phyloP scores from a whole-genome alignment of 2,797 vertebrate genomes.

The Catostomus latipinnis region DNA sequence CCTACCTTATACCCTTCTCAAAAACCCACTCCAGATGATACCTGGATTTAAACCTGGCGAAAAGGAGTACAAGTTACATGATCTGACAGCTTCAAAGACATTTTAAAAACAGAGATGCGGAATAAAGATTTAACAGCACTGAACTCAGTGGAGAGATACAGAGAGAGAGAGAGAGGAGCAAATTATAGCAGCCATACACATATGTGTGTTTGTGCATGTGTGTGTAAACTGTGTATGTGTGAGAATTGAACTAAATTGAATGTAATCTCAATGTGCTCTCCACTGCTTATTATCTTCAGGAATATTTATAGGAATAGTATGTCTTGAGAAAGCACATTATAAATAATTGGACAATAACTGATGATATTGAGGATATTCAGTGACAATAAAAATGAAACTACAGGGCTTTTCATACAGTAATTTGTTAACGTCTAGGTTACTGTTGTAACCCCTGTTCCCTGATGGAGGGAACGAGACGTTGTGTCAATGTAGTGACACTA shows the following conservation, averaged over 20 bases:
- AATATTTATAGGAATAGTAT: not conserved
- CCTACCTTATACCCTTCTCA: conserved; percentile 55
- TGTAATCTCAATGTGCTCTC: conserved; percentile 11
- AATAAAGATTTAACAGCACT: not conserved
- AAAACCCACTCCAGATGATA: not conserved
- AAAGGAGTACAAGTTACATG: conserved; percentile 3
- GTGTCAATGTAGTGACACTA: too few species aligned
- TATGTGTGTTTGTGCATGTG: conserved; percentile 7
- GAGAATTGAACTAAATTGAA: conserved; percentile 24
- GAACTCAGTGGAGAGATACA: conserved; percentile 1
- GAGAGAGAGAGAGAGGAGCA: not conserved
- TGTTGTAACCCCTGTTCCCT: too few species aligned
- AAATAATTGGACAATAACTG: conserved; percentile 20
- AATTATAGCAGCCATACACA: not conserved
- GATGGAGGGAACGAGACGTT: too few species aligned
- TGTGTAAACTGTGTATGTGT: not conserved
- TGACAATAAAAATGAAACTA: too few species aligned
- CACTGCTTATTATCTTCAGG: conserved; percentile 20
- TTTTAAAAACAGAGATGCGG: conserved; percentile 9
- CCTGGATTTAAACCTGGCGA: conserved; percentile 23
- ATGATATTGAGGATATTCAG: not conserved
- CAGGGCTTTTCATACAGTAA: too few species aligned
- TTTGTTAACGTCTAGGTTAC: too few species aligned
- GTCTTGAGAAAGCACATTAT: conserved; percentile 4
- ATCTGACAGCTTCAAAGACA: conserved; percentile 11